Base-by-base conservation (phyloP, 2,888 invertebrate species). In the Digitonthophagus gazella region DNA sequence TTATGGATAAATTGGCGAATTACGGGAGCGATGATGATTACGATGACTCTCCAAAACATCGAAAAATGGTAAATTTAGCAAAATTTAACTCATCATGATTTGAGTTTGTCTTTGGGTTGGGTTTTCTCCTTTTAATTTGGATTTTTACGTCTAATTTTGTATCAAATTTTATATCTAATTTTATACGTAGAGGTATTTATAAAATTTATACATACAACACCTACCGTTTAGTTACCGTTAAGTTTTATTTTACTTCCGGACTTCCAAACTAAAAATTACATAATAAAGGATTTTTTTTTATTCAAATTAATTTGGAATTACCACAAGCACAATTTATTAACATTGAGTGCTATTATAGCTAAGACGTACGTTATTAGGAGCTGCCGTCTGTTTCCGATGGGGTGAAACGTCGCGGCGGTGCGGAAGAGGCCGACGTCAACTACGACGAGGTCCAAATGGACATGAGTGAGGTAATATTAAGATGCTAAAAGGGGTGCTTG, bases 11-110 rank as follows among this genome's bases (percentile, higher is more conserved):
- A 63, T 84, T 93, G 71, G 87, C 90, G 71, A 91, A 89, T 79
- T 93, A 93, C 80, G 91, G 89, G 72, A 93, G 93, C 81, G 93
- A 93, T 77, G 93, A 92, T 76, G 92, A 92, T 72, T 87, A 86
- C 76, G 90, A 90, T 57, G 84, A 83, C 66, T 78, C 78, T 1
- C 76, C 78, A 14, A 78, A 78, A 66, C 76, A 76, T 55, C 76
- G 75, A 73, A 74, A 75, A 73, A 73, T 75, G 76, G 82, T 81
- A 76, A 61, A n/a, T 61, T 58, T 18, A 22, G 2, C 20, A 44
- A 44, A 44, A 44, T 44, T 44, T 5, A 61, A 61, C 3, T 61
- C 16, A 4, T 1, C 22, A 14, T 18, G 19, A 18, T 28, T 64
- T 64, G 64, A 28, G 28, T 15, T 18, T 64, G n/a, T 28, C 22